Percentiles rank a stretch among this genome's conserved stretches.
Conservation (phyloP, 92 coral and sea anemone genomes). For the Ricordea florida region DNA sequence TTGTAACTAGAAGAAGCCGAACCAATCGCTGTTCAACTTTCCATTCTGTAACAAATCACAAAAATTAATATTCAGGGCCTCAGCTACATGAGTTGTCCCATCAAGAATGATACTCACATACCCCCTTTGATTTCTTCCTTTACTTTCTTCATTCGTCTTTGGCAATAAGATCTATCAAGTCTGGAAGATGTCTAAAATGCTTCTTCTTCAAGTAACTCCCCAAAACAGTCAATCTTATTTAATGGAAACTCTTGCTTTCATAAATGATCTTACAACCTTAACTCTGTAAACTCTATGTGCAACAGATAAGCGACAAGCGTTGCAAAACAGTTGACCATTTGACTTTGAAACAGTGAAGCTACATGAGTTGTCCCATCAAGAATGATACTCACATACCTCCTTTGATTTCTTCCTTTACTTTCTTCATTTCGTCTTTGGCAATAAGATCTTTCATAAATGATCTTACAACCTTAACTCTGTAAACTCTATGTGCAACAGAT, state of each 20-base stretch:
- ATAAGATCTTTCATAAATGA: slow-evolving; percentile 41
- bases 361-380: slow-evolving; percentile 28
- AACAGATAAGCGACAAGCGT: slow-evolving; percentile 46
- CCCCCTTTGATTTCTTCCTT: slow-evolving; percentile 43
- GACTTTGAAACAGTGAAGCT: slow-evolving; percentile 45
- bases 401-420: slow-evolving; percentile 37
- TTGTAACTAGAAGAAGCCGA: slow-evolving; percentile 46
- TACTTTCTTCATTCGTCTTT: slow-evolving; percentile 43
- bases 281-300: slow-evolving; percentile 36
- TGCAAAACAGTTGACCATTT: slow-evolving; percentile 49
- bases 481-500: slow-evolving; percentile 36
- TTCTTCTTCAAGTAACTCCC: slow-evolving; percentile 49
- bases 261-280: slow-evolving; percentile 36
- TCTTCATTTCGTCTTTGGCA: slow-evolving; percentile 49
- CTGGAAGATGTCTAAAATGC: slow-evolving; percentile 28
- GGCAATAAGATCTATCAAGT: slow-evolving; percentile 47
- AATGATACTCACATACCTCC: slow-evolving; percentile 46
- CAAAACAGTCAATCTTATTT: slow-evolving; percentile 45
- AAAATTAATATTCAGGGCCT: slow-evolving; percentile 46
- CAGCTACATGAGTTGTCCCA: slow-evolving; percentile 28
- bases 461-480: slow-evolving; percentile 30
- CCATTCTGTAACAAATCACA: slow-evolving; percentile 37
- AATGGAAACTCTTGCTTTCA: slow-evolving; percentile 47
- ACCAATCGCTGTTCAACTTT: slow-evolving; percentile 40
- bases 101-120: slow-evolving; percentile 35